Conservation (phyloP, 2,797 vertebrate genomes). For the Bovichtus diacanthus region DNA sequence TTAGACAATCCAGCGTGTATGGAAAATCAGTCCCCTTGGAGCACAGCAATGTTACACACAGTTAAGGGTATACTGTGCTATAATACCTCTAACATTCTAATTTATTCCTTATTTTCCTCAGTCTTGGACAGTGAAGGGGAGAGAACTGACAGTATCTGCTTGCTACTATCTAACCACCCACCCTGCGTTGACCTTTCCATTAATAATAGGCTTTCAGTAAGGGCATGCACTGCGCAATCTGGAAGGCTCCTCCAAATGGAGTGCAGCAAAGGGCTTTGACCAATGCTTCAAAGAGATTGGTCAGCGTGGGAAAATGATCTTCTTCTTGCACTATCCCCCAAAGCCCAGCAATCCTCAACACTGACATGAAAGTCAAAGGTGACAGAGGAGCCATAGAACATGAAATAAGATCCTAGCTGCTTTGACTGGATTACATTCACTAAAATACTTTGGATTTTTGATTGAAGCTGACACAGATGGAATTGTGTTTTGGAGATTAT, state of each 20-base stretch:
- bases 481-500: constrained; percentile 12
- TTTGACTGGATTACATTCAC: constrained; percentile 25
- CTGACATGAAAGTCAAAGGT: constrained; percentile 38
- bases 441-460: background rate
- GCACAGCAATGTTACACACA: background rate
- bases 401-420: constrained; percentile 8
- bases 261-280: constrained; percentile 62
- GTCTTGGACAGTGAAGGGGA: constrained; percentile 48
- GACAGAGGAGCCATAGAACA: constrained; percentile 21
- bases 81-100: constrained; percentile 16
- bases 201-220: constrained; percentile 80
- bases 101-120: constrained; percentile 61
- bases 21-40: background rate
- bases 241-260: constrained; percentile 60
- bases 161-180: constrained; percentile 68
- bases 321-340: constrained; percentile 38
- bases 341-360: constrained; percentile 47
- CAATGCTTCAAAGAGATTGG: constrained; percentile 42
- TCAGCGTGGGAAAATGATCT: constrained; percentile 59
- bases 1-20: background rate
- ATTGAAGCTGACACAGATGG: background rate
- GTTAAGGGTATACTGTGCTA: background rate
- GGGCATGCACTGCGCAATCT: constrained; percentile 55
- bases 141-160: constrained; percentile 66
- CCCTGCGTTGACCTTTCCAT: constrained; percentile 81